Evolutionary conservation across 1,140 invertebrate genomes (phyloP), one percentile per base, ranked within the genome.

Genomic region (Brachionus rubens): DNA sequence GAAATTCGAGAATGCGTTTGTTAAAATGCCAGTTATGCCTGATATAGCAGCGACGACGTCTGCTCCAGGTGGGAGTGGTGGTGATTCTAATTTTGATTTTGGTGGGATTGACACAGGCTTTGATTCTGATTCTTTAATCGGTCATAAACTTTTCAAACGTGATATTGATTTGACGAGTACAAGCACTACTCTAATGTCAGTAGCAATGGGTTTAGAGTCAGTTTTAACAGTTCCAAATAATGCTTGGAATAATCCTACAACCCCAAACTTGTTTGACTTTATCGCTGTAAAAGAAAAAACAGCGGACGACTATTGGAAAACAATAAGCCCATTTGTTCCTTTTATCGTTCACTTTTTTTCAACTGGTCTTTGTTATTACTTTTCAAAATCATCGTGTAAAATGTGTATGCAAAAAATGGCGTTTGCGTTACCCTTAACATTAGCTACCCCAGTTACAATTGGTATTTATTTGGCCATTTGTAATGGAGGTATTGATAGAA

Each of bases 311-410:
- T 67, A 65, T 36, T 76, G 75, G 75, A 59, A 65, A 30, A 62
- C 41, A n/a, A 65, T 80, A 33, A 52, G 77, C 4, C 80, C 80
- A 5, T 78, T 80, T 56, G 59, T 79, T 78, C 76, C 81, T 9
- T 79, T 79, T 56, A 68, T 82, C 14, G 21, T 82, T 10, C 81
- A 82, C 70, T 77, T 82, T 12, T 65, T 78, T 16, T 75, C 80
- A n/a, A 80, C 80, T 28, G 78, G 82, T 2, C 46, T 82, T 16
- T 83, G 82, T 62, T 84, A 83, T 77, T 81, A 80, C 24, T 80
- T 82, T 75, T 79, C 80, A 14, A 82, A 81, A 77, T 81, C 80
- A 5, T 80, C 82, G 0, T 81, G 81, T 75, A 82, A 84, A 76
- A 80, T 82, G n/a, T 79, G 81, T 77, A 78, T 84, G 0, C 82